Evolutionary conservation across 53 echinoderm and acorn worm species (phyloP), one percentile per base, ranked within the genome.

Genomic region (Stichopus horrens): DNA sequence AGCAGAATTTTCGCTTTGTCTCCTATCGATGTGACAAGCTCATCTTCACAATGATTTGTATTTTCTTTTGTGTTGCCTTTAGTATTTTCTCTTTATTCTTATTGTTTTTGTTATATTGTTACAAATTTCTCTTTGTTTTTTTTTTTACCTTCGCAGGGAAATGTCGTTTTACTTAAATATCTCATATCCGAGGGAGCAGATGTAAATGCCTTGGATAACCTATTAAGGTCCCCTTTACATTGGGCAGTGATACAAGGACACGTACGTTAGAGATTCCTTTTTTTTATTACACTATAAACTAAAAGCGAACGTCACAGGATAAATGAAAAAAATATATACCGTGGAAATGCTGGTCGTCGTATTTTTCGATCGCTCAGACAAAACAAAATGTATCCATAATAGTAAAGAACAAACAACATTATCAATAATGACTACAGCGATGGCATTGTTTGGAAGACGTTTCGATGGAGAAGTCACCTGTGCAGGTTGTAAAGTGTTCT

Each of bases 161-260:
- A 96, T 54, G 86, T 90, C 22, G 92, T 86, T 53, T 88, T 96
- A 13, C 57, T 94, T 7, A 75, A 89, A 21, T 86, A 76, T 19
- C 86, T 96, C 16, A 63, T 96, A 18, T 83, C 87, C 54, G 73
- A 90, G 37, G 93, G 88, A 0, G 93, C 93, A 9, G 86, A 90
- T 7, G 56, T 83, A 7, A 76, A 87, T 76, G 90, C 77, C 7
- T 23, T 92, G 82, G 95, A 96, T 58, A 95, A 93, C 74, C 77
- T 96, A 4, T 86, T 89, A 11, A 90, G 96, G 51, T 86, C 94
- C 5, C 95, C 96, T 8, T 86, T 96, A 16, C 93, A 96, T 78
- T 96, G 96, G 94, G 92, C 94, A 4, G 93, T 96, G 73, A 90
- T 96, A 7, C 94, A 96, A 73, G 93, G 96, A 68, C 88, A 90